Conservation (phyloP, 2,888 invertebrate genomes). For the Ennomos quercinarius region DNA sequence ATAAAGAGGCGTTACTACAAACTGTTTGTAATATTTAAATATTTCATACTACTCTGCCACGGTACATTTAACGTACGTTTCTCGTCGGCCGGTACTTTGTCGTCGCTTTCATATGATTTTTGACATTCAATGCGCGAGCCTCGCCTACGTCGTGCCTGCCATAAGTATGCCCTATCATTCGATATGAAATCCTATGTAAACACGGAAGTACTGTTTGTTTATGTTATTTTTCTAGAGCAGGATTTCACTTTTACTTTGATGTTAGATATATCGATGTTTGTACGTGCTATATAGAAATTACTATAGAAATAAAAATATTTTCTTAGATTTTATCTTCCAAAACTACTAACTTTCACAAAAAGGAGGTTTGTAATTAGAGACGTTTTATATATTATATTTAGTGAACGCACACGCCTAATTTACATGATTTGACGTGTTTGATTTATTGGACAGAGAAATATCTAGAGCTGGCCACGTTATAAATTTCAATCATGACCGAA, state of each 20-base stretch:
- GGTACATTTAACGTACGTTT: slow-evolving; percentile 17
- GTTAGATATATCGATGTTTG: too few relatives aligned
- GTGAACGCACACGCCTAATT: too few relatives aligned
- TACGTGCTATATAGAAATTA: too few relatives aligned
- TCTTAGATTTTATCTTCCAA: too few relatives aligned
- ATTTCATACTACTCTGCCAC: slow-evolving; percentile 8
- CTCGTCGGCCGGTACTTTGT: slow-evolving; percentile 5
- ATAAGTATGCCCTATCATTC: slow-evolving; percentile 21
- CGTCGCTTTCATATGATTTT: slow-evolving; percentile 15
- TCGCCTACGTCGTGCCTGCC: slow-evolving; percentile 28
- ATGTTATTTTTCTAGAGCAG: slow-evolving; percentile 21
- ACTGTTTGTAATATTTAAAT: background rate
- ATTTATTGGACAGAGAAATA: too few relatives aligned
- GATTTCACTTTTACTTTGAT: background rate
- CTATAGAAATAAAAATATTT: too few relatives aligned
- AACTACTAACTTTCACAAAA: too few relatives aligned
- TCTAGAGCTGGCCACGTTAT: too few relatives aligned
- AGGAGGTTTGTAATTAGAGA: background rate
- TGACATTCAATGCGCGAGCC: slow-evolving; percentile 23
- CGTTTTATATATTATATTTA: background rate
- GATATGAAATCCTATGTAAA: slow-evolving; percentile 42
- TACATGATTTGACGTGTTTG: too few relatives aligned
- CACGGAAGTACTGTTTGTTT: slow-evolving; percentile 39
- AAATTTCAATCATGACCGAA: too few relatives aligned
- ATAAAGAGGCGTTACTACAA: background rate